Conservation (phyloP, 1,140 invertebrate species). For the Drosophila pruinosa region DNA sequence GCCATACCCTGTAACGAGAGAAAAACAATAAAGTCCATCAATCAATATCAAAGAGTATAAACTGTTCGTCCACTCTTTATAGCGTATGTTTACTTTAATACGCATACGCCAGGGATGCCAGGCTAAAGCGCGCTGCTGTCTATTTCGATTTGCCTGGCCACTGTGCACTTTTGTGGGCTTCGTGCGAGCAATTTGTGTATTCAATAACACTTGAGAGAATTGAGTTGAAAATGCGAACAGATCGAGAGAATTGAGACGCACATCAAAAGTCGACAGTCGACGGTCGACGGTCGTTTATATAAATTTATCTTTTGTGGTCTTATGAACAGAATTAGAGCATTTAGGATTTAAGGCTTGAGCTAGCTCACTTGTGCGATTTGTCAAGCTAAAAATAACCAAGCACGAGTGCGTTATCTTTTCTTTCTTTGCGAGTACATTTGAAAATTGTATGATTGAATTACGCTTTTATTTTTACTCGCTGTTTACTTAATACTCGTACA, state of each 20-base stretch:
- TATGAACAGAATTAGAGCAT: conserved; percentile 42
- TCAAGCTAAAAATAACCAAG: conserved; percentile 29
- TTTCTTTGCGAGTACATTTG: conserved; percentile 4
- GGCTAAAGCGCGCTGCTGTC: conserved; percentile 3
- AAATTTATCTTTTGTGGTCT: conserved; percentile 73
- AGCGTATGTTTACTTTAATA: conserved; percentile 22
- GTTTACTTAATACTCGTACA: neutral
- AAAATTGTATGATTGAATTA: neutral
- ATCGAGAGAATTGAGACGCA: conserved; percentile 68
- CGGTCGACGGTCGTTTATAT: conserved; percentile 7
- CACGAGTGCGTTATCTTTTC: neutral
- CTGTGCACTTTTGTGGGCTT: conserved; percentile 38
- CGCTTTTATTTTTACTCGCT: neutral
- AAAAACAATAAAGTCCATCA: too few species aligned
- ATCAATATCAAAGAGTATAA: too few species aligned
- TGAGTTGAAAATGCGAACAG: conserved; percentile 60
- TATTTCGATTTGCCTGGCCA: conserved; percentile 39
- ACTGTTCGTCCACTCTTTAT: neutral
- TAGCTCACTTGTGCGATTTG: conserved; percentile 17
- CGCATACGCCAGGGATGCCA: conserved; percentile 42
- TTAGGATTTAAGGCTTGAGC: conserved; percentile 34
- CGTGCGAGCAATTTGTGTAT: conserved; percentile 28
- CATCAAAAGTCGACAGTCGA: conserved; percentile 30
- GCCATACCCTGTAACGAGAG: neutral
- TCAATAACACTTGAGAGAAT: conserved; percentile 58